Evolutionary conservation across 2,113 vertebrate species (phyloP).

Genomic region (Ciconia maguari): DNA sequence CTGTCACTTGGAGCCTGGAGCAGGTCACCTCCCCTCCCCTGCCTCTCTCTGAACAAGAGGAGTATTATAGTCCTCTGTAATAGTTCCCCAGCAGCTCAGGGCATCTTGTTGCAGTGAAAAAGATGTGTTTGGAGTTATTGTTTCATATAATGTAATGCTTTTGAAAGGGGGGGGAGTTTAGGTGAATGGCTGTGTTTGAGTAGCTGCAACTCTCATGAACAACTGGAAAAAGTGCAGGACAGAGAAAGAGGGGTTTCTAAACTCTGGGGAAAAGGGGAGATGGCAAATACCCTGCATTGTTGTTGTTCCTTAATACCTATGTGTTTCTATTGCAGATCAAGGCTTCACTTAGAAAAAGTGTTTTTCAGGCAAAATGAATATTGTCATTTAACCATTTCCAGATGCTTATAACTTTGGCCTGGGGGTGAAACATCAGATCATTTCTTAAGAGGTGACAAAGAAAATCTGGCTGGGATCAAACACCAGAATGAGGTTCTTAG

Average conservation of each 20-base stretch:
- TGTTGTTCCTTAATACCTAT: background rate
- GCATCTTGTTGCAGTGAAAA: background rate
- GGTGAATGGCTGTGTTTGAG: background rate
- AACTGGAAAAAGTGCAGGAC: background rate
- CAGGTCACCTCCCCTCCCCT: background rate
- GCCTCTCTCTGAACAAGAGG: background rate
- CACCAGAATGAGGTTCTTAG: background rate
- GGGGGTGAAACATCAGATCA: background rate
- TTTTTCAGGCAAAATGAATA: background rate
- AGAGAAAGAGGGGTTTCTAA: background rate
- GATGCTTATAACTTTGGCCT: background rate
- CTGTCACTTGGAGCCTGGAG: background rate
- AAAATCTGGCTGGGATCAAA: constrained; percentile 5
- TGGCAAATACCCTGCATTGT: rapidly evolving
- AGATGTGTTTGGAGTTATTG: background rate
- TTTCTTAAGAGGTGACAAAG: background rate
- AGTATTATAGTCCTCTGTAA: background rate
- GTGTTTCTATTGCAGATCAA: background rate
- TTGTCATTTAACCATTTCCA: background rate
- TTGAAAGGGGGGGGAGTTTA: background rate
- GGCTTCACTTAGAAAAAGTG: background rate
- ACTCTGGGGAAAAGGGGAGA: background rate
- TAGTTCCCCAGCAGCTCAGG: background rate
- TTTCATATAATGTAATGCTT: background rate
- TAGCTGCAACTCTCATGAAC: background rate